Conservation (phyloP, 2,888 invertebrate genomes). For the Pantelozetes paolii region DNA sequence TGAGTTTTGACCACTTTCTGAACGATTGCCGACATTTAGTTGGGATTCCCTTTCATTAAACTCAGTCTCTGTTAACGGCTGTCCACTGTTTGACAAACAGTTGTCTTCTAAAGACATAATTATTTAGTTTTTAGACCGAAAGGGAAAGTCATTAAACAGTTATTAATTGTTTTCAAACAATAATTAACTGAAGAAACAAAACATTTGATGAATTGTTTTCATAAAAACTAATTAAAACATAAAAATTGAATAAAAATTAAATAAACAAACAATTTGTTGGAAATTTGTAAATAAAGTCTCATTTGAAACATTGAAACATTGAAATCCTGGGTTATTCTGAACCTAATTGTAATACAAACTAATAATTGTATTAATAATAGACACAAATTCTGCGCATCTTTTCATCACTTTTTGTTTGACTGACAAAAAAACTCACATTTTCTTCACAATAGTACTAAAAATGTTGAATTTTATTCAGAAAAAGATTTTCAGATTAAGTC, state of each 20-base stretch:
- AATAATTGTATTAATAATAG: constrained; percentile 4
- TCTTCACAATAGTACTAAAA: too few relatives aligned
- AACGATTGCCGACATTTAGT: background rate
- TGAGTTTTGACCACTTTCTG: background rate
- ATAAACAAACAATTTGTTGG: constrained; percentile 4
- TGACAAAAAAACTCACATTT: too few relatives aligned
- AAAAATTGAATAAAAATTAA: background rate
- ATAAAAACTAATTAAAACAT: too few relatives aligned
- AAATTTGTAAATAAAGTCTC: too few relatives aligned
- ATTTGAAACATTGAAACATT: too few relatives aligned
- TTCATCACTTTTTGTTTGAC: background rate
- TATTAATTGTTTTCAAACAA: too few relatives aligned
- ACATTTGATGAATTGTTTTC: too few relatives aligned
- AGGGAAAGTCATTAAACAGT: too few relatives aligned
- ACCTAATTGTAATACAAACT: constrained; percentile 1
- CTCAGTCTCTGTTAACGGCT: background rate
- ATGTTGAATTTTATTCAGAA: too few relatives aligned
- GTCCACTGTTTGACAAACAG: background rate
- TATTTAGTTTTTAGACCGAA: background rate
- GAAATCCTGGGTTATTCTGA: too few relatives aligned
- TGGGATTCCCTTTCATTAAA: background rate
- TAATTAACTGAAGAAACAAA: too few relatives aligned
- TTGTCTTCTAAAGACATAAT: background rate
- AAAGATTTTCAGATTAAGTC: too few relatives aligned
- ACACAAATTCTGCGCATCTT: background rate